Evolutionary conservation across 2,797 vertebrate species (phyloP).

Genomic region (Gorsachius magnificus): DNA sequence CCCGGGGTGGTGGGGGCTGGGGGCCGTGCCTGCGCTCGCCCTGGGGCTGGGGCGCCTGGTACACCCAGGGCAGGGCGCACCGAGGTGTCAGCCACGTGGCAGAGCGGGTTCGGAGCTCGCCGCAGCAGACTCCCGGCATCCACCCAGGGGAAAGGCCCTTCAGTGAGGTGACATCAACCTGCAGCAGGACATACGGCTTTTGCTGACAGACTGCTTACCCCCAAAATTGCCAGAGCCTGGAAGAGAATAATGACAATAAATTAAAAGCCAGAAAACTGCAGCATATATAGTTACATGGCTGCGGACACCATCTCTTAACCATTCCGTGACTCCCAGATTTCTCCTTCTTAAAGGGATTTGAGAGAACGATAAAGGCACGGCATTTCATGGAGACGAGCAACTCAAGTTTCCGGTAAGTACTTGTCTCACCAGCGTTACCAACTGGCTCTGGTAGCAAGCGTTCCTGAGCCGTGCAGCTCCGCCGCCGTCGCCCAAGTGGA

Average conservation of each 20-base stretch:
- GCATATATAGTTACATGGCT: rapidly evolving
- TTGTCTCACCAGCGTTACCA: not conserved
- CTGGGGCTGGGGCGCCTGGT: not conserved
- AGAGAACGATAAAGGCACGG: not conserved
- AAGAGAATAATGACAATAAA: not conserved
- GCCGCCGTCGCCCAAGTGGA: not conserved
- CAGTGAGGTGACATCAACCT: not conserved
- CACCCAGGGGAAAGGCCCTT: not conserved
- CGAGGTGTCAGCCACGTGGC: not conserved
- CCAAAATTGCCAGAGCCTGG: not conserved
- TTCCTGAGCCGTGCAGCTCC: conserved; percentile 28
- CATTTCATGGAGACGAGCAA: conserved; percentile 17
- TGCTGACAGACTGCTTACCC: not conserved
- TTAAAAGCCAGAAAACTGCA: not conserved
- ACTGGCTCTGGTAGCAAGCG: conserved; percentile 24
- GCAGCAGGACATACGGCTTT: not conserved
- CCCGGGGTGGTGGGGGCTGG: not conserved
- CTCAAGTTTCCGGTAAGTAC: conserved; percentile 37
- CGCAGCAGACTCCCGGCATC: not conserved
- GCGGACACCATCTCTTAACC: too few species aligned
- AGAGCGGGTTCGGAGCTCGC: not conserved
- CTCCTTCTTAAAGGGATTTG: not conserved
- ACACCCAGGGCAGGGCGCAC: rapidly evolving
- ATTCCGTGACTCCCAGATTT: too few species aligned
- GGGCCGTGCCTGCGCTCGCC: not conserved